These are phyloP conservation scores for Melanotus villosus DNA, from an alignment of 2,888 invertebrate genomes.

Conservation along the genomic window DNA sequence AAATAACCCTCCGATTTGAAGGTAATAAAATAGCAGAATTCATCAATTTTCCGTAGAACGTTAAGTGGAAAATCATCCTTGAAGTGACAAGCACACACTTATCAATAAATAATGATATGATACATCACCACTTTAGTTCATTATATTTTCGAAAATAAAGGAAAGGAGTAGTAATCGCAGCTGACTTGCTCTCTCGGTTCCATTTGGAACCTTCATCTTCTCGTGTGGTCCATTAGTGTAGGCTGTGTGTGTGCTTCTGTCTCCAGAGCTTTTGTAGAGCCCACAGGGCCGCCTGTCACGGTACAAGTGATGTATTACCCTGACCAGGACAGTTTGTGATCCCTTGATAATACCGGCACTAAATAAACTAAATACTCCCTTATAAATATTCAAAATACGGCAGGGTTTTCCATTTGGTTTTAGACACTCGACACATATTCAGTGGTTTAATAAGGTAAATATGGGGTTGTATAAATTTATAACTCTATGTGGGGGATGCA, in stretches of 20 bases:
- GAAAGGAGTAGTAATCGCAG: constrained; percentile 24
- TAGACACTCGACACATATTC: constrained; percentile 33
- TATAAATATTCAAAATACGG: constrained; percentile 52
- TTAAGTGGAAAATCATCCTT: not conserved
- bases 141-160: not conserved
- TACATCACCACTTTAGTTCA: constrained; percentile 13
- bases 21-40: too few species aligned
- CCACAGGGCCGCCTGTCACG: constrained; percentile 57
- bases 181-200: constrained; percentile 28
- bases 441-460: constrained; percentile 40
- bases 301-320: constrained; percentile 62
- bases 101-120: constrained; percentile 16
- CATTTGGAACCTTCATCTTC: constrained; percentile 37
- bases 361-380: constrained; percentile 56
- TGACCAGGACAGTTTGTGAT: constrained; percentile 61
- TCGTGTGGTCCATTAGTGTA: constrained; percentile 57
- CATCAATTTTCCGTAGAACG: not conserved
- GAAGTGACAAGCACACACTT: not conserved
- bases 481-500: constrained; percentile 32
- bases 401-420: constrained; percentile 33
- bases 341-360: constrained; percentile 61
- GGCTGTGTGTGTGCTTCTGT: constrained; percentile 47
- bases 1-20: too few species aligned
- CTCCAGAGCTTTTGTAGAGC: constrained; percentile 41
- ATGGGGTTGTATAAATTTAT: constrained; percentile 38